Conservation (phyloP, 1,140 invertebrate species). For the Calliopsis andreniformis region DNA sequence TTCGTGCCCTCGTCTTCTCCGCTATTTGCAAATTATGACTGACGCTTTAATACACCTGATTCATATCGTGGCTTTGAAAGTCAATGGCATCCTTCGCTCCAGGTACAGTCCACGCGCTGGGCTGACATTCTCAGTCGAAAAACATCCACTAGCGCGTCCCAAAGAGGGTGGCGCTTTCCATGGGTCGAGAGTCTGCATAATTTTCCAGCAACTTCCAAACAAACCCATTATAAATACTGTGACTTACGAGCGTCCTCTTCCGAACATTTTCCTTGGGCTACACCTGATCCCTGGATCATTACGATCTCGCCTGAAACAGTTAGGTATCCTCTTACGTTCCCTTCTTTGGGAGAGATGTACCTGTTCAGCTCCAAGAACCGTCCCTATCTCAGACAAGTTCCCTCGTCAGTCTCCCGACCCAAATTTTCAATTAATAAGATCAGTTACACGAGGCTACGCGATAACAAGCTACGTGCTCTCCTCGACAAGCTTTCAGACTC, state of each 20-base stretch:
- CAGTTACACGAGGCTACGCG: background rate
- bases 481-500: slow-evolving; percentile 41
- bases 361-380: background rate
- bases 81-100: background rate
- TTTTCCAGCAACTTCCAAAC: slow-evolving; percentile 64
- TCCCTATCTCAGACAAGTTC: too few relatives aligned
- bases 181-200: slow-evolving; percentile 59
- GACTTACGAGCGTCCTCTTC: slow-evolving; percentile 61
- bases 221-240: slow-evolving; percentile 60
- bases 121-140: slow-evolving; percentile 1
- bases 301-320: slow-evolving; percentile 17
- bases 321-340: background rate
- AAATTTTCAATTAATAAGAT: too few relatives aligned
- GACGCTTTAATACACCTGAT: background rate
- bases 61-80: background rate
- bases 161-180: background rate
- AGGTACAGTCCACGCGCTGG: background rate
- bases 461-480: background rate
- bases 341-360: slow-evolving; percentile 2
- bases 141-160: slow-evolving; percentile 7
- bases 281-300: slow-evolving; percentile 46
- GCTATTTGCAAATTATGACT: background rate
- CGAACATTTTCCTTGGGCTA: slow-evolving; percentile 20
- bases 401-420: too few relatives aligned
- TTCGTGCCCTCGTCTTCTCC: background rate